Conservation (phyloP, 2,888 invertebrate genomes). For the Acronicta aceris region DNA sequence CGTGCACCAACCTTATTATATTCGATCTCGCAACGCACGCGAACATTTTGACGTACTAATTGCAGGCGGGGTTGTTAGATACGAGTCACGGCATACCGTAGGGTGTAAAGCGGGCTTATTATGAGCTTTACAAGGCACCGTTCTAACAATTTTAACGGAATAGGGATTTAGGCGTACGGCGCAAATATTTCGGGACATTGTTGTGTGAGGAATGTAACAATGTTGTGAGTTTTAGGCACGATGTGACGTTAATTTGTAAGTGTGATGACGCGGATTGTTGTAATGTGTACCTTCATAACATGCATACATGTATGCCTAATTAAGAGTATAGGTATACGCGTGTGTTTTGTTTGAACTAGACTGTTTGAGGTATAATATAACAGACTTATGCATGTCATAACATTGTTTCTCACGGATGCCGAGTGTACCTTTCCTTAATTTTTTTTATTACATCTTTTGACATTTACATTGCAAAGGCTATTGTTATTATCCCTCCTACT, state of each 20-base stretch:
- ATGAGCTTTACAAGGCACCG: constrained; percentile 40
- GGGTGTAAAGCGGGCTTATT: constrained; percentile 60
- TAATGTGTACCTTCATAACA: constrained; percentile 27
- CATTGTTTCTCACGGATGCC: constrained; percentile 34
- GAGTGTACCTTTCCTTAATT: too few relatives aligned
- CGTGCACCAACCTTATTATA: constrained; percentile 79
- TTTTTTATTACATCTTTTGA: too few relatives aligned
- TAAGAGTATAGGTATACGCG: constrained; percentile 17
- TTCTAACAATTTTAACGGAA: constrained; percentile 59
- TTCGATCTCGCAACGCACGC: constrained; percentile 78
- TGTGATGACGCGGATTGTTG: constrained; percentile 39
- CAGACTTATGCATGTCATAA: constrained; percentile 27
- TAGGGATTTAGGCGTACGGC: constrained; percentile 52
- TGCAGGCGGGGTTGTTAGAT: constrained; percentile 69
- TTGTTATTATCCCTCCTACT: too few relatives aligned
- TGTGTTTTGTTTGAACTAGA: constrained; percentile 28
- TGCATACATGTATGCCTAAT: constrained; percentile 25
- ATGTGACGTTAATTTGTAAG: constrained; percentile 49
- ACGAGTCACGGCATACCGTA: constrained; percentile 66
- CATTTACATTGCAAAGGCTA: too few relatives aligned
- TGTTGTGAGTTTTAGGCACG: constrained; percentile 53
- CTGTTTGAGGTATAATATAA: constrained; percentile 19
- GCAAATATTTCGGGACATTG: constrained; percentile 64
- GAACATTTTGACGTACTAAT: constrained; percentile 77
- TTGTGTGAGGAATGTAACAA: constrained; percentile 61